Percentiles rank a stretch among this genome's conserved stretches.
These are phyloP conservation scores for Contarinia nasturtii DNA, from an alignment of 1,140 invertebrate genomes.

Conservation along the genomic window DNA sequence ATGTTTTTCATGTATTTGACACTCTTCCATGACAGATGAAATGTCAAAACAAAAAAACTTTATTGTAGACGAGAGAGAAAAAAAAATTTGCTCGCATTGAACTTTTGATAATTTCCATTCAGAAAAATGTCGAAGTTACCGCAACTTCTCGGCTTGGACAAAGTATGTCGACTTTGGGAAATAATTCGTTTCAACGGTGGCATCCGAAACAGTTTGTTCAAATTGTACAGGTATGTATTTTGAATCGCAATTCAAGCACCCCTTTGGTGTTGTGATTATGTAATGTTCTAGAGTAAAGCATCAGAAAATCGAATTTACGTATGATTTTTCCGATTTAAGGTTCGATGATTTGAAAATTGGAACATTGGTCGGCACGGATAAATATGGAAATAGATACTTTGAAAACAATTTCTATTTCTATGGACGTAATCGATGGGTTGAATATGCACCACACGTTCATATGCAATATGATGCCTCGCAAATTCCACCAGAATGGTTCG, in stretches of 20 bases:
- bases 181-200: slow-evolving; percentile 64
- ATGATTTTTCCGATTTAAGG: slow-evolving; percentile 33
- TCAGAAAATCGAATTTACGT: slow-evolving; percentile 14
- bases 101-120: no score
- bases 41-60: no score
- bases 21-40: no score
- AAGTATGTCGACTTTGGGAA: slow-evolving; percentile 39
- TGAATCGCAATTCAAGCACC: slow-evolving; percentile 8
- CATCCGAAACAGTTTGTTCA: slow-evolving; percentile 40
- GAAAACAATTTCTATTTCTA: slow-evolving; percentile 81
- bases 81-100: background rate
- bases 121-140: slow-evolving; percentile 27
- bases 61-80: no score
- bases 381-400: slow-evolving; percentile 92
- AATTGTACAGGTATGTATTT: slow-evolving; percentile 52
- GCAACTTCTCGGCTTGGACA: slow-evolving; percentile 50
- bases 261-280: slow-evolving; percentile 4
- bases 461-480: slow-evolving; percentile 89
- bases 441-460: slow-evolving; percentile 50
- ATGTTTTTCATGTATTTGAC: no score
- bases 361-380: slow-evolving; percentile 75
- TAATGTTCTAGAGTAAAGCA: slow-evolving; percentile 4
- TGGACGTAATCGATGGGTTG: slow-evolving; percentile 85
- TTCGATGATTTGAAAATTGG: slow-evolving; percentile 77
- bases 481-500: slow-evolving; percentile 79